Base-by-base conservation (phyloP, 2,113 vertebrate genomes). In the Tamias sibiricus region DNA sequence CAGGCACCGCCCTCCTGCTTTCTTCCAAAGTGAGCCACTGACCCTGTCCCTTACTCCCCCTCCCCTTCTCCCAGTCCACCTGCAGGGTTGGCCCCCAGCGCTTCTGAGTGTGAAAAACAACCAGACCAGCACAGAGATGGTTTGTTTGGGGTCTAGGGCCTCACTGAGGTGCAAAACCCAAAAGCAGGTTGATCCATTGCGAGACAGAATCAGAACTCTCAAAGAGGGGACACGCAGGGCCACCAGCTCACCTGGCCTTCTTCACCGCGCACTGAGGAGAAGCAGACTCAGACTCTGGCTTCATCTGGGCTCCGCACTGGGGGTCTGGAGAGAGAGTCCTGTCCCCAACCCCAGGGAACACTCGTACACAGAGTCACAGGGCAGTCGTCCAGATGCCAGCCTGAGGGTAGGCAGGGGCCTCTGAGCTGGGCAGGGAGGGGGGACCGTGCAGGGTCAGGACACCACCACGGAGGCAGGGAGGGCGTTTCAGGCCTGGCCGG, bases 71-170 rank as follows among this genome's bases (percentile, higher is more conserved):
- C 32, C n/a, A 22, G 90, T 2, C 47, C 83, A 9, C 11, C 11
- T 17, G 11, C n/a, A 71, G 12, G 0, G 7, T 2, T 22, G 1
- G 17, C 42, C 8, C 19, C 6, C 20, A 2, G 0, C 0, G 12
- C 59, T 10, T 19, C 59, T 1, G 8, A 12, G 42, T 8, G 42
- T 26, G 28, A 11, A 7, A 22, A 17, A 30, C 2, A n/a, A n/a
- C 13, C 4, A 40, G 52, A 26, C 40, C 11, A 1, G 28, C 0
- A 2, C 11, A 32, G 42, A 69, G 80, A 8, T 0, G 2, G 49
- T 4, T 32, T 26, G 7, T 57, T 40, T 20, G 6, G 40, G 4
- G 24, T 30, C 37, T 7, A 62, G 35, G 57, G 10, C n/a, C 2
- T 9, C 12, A 20, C 11, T 0, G 11, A 57, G 26, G 32, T 35